phyloP scores from a whole-genome alignment of 2,797 vertebrate genomes.

The Hydrocynus forskahlii region DNA sequence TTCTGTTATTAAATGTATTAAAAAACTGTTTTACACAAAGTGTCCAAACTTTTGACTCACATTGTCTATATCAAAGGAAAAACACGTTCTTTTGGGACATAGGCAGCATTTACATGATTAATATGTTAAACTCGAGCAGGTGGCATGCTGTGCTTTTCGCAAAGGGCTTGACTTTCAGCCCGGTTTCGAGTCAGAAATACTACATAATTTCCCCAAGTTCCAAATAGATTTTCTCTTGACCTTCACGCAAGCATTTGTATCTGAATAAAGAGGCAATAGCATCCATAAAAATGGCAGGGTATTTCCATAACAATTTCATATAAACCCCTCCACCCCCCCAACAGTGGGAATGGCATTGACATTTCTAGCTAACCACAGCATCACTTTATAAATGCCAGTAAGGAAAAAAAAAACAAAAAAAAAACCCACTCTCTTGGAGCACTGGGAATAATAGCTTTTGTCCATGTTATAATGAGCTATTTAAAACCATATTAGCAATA shows the following conservation, averaged over 20 bases:
- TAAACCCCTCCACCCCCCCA: not conserved
- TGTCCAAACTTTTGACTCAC: not conserved
- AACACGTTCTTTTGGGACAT: not conserved
- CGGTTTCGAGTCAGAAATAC: constrained; percentile 20
- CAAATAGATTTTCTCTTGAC: constrained; percentile 37
- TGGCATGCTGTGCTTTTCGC: not conserved
- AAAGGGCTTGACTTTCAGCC: constrained; percentile 10
- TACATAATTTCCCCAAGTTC: constrained; percentile 21
- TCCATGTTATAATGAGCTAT: constrained; percentile 27
- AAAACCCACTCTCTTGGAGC: constrained; percentile 1
- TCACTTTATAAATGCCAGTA: constrained; percentile 17
- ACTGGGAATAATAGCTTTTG: constrained; percentile 16
- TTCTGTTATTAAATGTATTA: too few relatives aligned
- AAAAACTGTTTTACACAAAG: too few relatives aligned
- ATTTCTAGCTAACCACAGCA: constrained; percentile 19
- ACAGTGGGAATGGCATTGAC: not conserved
- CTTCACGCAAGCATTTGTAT: constrained; percentile 15
- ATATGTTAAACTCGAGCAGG: constrained; percentile 1
- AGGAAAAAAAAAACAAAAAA: not conserved
- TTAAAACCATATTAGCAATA: constrained; percentile 38
- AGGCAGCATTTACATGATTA: constrained; percentile 10
- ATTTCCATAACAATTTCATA: constrained; percentile 45
- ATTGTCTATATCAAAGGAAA: not conserved
- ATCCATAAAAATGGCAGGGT: constrained; percentile 36
- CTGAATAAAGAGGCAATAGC: constrained; percentile 28